phyloP scores from a whole-genome alignment of 1,140 invertebrate species.

The Temnothorax curvispinosus region DNA sequence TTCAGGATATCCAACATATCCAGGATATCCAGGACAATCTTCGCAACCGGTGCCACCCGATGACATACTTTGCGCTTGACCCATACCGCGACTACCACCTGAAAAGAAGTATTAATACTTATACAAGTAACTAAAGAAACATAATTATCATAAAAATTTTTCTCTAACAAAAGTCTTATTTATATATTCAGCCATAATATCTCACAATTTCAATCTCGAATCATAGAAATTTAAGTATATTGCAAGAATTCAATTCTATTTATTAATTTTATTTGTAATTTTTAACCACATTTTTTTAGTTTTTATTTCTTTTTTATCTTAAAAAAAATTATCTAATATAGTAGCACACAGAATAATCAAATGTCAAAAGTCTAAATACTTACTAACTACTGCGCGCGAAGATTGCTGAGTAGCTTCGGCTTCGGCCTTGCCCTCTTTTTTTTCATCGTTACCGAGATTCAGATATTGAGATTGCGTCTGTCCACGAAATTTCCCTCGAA shows the following conservation, averaged over 20 bases:
- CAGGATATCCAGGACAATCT: slow-evolving; percentile 79
- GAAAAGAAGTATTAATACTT: slow-evolving; percentile 55
- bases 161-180: background rate
- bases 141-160: background rate
- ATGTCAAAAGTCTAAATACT: slow-evolving; percentile 83
- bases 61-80: slow-evolving; percentile 91
- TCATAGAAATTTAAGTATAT: background rate
- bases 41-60: slow-evolving; percentile 82
- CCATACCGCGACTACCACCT: slow-evolving; percentile 92
- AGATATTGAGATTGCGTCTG: slow-evolving; percentile 94
- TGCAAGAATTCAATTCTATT: background rate
- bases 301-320: background rate
- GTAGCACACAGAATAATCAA: background rate
- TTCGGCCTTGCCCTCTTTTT: slow-evolving; percentile 90
- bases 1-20: background rate
- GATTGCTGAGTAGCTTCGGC: slow-evolving; percentile 90
- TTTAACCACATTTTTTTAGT: background rate
- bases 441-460: slow-evolving; percentile 86
- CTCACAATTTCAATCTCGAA: background rate
- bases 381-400: slow-evolving; percentile 91
- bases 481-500: slow-evolving; percentile 86
- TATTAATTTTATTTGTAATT: slow-evolving; percentile 23
- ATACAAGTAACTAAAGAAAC: background rate
- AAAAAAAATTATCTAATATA: slow-evolving; percentile 5
- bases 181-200: background rate